These are phyloP conservation scores for Drosophila pandora DNA, from an alignment of 1,140 invertebrate genomes.

Conservation along the genomic window DNA sequence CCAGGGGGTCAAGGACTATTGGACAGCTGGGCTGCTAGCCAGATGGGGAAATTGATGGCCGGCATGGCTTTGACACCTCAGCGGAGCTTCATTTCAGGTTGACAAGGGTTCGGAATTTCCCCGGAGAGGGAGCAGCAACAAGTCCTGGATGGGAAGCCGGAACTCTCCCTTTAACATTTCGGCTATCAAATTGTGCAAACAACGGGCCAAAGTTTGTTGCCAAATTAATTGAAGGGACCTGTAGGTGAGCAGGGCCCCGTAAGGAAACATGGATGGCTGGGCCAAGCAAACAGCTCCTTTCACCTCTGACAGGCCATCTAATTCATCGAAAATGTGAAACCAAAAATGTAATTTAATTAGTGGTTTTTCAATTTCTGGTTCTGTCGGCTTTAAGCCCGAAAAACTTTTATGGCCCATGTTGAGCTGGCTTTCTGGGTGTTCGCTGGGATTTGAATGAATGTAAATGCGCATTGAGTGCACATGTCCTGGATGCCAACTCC, in stretches of 20 bases:
- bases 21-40: constrained; percentile 13
- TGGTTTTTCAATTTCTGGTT: neutral
- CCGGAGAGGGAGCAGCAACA: constrained; percentile 53
- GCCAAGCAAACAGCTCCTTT: constrained; percentile 13
- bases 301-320: constrained; percentile 39
- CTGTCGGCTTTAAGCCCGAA: constrained; percentile 16
- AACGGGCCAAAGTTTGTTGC: constrained; percentile 55
- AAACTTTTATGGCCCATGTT: constrained; percentile 66
- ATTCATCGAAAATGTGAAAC: constrained; percentile 34
- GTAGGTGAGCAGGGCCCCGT: neutral
- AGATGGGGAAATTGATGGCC: constrained; percentile 58
- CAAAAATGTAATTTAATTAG: constrained; percentile 62
- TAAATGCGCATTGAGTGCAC: constrained; percentile 69
- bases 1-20: constrained; percentile 20
- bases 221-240: constrained; percentile 72
- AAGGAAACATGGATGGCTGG: neutral
- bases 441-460: constrained; percentile 14
- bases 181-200: constrained; percentile 73
- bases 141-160: constrained; percentile 27
- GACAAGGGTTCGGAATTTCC: constrained; percentile 64
- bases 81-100: constrained; percentile 58
- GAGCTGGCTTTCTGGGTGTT: constrained; percentile 28
- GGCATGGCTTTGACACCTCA: constrained; percentile 66
- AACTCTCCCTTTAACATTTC: constrained; percentile 34
- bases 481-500: constrained; percentile 34